Conservation (phyloP, 35 echinoderm and acorn worm genomes). For the Eucidaris tribuloides region DNA sequence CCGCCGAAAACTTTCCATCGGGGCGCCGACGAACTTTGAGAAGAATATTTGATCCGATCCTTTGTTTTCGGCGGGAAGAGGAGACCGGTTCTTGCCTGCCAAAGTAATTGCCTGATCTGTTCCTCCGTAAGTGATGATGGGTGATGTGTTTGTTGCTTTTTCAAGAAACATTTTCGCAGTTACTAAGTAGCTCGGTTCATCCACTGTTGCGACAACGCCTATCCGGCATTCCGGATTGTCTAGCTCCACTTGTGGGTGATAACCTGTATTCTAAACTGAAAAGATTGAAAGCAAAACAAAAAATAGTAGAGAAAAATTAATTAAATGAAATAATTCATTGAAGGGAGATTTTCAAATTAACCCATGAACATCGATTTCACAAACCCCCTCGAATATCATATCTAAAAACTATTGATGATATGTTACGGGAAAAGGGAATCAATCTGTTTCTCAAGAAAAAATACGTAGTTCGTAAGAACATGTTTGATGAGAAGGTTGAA, state of each 20-base stretch:
- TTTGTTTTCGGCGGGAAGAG: not conserved
- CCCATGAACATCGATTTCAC: no score
- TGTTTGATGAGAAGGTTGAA: no score
- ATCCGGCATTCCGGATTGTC: not conserved
- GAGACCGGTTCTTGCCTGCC: not conserved
- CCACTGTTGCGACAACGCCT: not conserved
- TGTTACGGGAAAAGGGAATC: no score
- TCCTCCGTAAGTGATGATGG: constrained; percentile 6
- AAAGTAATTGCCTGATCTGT: not conserved
- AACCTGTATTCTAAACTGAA: not conserved
- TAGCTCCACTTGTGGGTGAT: not conserved
- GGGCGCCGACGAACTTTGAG: not conserved
- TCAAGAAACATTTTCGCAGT: constrained; percentile 7
- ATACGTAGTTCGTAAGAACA: no score
- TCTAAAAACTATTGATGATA: not conserved
- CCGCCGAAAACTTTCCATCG: not conserved
- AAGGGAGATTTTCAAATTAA: not conserved
- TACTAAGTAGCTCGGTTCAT: constrained; percentile 8
- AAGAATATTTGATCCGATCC: not conserved
- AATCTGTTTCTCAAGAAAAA: no score
- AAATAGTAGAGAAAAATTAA: not conserved
- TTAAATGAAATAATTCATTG: not conserved
- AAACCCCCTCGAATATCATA: not conserved
- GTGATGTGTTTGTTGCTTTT: not conserved
- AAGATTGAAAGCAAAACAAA: not conserved